phyloP scores from a whole-genome alignment of 2,888 invertebrate genomes.

The Deilephila elpenor region DNA sequence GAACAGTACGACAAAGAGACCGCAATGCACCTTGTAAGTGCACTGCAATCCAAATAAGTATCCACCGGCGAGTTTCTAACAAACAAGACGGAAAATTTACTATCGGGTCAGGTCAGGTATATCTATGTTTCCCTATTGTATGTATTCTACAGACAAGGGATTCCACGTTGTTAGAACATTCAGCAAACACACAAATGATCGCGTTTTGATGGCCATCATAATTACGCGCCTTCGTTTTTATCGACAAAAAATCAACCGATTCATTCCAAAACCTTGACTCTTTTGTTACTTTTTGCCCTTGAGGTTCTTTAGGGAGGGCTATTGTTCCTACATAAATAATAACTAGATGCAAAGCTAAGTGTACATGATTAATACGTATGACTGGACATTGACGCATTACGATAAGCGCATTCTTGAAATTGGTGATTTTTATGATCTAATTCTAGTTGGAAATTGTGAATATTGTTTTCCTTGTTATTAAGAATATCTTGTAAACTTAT shows the following conservation, averaged over 20 bases:
- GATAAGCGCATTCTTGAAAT: slow-evolving; percentile 24
- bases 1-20: no score
- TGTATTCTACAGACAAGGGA: no score
- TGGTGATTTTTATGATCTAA: slow-evolving; percentile 6
- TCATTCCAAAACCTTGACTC: background rate
- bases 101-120: no score
- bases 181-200: no score
- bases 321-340: slow-evolving; percentile 37
- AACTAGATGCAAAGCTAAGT: background rate
- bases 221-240: background rate
- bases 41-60: no score
- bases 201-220: background rate
- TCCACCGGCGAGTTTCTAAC: no score
- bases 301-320: slow-evolving; percentile 40
- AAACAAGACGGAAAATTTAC: no score
- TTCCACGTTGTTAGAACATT: no score
- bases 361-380: slow-evolving; percentile 21
- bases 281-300: slow-evolving; percentile 40
- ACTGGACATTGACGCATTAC: slow-evolving; percentile 1
- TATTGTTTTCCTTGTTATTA: slow-evolving; percentile 11
- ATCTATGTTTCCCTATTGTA: no score
- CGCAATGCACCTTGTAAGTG: background rate
- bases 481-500: background rate
- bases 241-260: background rate
- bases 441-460: background rate